Evolutionary conservation across 2,888 invertebrate species (phyloP).

Genomic region (Cataglyphis albicans): DNA sequence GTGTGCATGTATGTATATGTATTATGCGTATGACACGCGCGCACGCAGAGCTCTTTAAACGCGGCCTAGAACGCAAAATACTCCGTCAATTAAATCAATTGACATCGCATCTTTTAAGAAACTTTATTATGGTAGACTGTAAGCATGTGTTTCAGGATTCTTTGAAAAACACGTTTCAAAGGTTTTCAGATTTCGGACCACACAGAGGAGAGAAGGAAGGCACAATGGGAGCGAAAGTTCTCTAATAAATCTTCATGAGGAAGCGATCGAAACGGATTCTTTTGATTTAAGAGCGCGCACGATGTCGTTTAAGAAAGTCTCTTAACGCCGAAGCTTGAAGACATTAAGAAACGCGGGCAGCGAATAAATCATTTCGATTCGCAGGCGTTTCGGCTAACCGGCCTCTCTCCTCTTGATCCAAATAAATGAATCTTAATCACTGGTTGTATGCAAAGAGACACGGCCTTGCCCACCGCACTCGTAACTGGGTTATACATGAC

Average conservation of each 20-base stretch:
- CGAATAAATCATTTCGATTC: slow-evolving; percentile 46
- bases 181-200: slow-evolving; percentile 2
- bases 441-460: slow-evolving; percentile 37
- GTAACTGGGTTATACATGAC: slow-evolving; percentile 32
- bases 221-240: slow-evolving; percentile 16
- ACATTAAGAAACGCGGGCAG: slow-evolving; percentile 44
- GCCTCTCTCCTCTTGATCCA: slow-evolving; percentile 22
- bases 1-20: slow-evolving; percentile 57
- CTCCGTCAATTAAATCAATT: neutral
- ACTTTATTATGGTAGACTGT: neutral
- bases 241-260: slow-evolving; percentile 46
- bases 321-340: slow-evolving; percentile 32
- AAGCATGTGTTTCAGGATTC: neutral
- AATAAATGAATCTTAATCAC: slow-evolving; percentile 54
- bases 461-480: slow-evolving; percentile 32
- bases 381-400: slow-evolving; percentile 39
- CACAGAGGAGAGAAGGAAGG: too few relatives aligned
- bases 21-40: slow-evolving; percentile 60
- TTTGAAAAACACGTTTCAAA: neutral
- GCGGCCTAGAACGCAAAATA: slow-evolving; percentile 7
- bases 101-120: neutral
- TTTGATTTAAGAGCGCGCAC: slow-evolving; percentile 26
- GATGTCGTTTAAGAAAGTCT: slow-evolving; percentile 35
- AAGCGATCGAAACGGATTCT: slow-evolving; percentile 21
- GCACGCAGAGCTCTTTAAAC: slow-evolving; percentile 18